These are phyloP conservation scores for Porites lobata DNA, from an alignment of 92 coral and sea anemone species.

Conservation along the genomic window DNA sequence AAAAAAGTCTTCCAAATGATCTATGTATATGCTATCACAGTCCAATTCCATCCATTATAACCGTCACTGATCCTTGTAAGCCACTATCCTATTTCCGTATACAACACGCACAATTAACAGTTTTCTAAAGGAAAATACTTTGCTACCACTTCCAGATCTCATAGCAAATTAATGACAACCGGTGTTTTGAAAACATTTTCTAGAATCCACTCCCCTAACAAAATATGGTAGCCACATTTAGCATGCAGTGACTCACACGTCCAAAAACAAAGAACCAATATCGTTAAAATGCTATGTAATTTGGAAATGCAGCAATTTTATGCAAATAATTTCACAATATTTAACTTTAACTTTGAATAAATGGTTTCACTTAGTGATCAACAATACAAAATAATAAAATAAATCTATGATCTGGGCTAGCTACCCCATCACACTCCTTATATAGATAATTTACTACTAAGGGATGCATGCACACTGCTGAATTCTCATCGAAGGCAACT, in stretches of 20 bases:
- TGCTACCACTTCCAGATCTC: slow-evolving; percentile 32
- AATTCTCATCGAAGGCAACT: background rate
- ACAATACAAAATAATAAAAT: slow-evolving; percentile 54
- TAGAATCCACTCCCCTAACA: background rate
- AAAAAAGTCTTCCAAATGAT: slow-evolving; percentile 28
- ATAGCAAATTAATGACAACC: background rate
- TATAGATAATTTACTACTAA: background rate
- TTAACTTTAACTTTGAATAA: slow-evolving; percentile 31
- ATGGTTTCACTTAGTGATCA: slow-evolving; percentile 36
- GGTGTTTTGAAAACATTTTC: background rate
- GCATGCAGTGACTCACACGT: background rate
- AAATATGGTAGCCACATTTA: background rate
- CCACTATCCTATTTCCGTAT: slow-evolving; percentile 4
- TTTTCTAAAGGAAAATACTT: background rate
- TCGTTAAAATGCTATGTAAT: background rate
- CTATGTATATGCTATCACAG: slow-evolving; percentile 18
- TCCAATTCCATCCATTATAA: slow-evolving; percentile 6
- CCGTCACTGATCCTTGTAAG: background rate
- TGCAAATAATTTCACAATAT: slow-evolving; percentile 18
- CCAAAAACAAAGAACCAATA: background rate
- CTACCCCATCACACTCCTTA: background rate
- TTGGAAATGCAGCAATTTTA: slow-evolving; percentile 29
- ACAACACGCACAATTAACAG: slow-evolving; percentile 22
- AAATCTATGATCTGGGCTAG: slow-evolving; percentile 26
- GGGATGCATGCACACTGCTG: slow-evolving; percentile 3